These are phyloP conservation scores for Paradoxurus hermaphroditus DNA, from an alignment of 2,113 vertebrate species.

Conservation along the genomic window DNA sequence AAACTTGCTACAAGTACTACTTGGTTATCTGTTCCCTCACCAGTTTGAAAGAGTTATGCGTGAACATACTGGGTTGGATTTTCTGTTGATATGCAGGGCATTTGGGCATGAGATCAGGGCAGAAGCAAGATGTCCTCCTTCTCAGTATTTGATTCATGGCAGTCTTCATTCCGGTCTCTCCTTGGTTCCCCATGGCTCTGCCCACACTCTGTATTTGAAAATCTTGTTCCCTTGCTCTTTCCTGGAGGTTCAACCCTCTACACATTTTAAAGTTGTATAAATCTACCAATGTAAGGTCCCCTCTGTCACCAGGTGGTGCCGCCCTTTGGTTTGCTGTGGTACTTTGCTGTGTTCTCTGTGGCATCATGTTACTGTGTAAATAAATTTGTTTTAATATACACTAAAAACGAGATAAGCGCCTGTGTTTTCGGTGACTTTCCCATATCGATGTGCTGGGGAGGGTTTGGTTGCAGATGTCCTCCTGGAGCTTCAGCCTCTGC, in stretches of 20 bases:
- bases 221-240: conserved; percentile 77
- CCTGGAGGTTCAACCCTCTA: conserved; percentile 75
- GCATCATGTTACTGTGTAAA: conserved; percentile 87
- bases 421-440: background rate
- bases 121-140: background rate
- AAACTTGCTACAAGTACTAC: conserved; percentile 22
- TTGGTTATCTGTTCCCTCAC: conserved; percentile 53
- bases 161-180: conserved; percentile 60
- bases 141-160: conserved; percentile 44
- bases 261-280: conserved; percentile 72
- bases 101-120: conserved; percentile 43
- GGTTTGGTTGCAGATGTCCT: background rate
- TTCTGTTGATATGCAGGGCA: conserved; percentile 75
- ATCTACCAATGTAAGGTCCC: conserved; percentile 71
- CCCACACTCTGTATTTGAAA: conserved; percentile 70
- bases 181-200: conserved; percentile 43
- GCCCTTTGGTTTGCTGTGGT: conserved; percentile 87
- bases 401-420: background rate
- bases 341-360: conserved; percentile 87
- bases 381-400: conserved; percentile 86
- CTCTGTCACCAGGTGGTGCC: conserved; percentile 76
- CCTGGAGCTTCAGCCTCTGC: background rate
- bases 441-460: background rate
- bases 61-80: conserved; percentile 67
- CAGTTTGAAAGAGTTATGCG: conserved; percentile 60